Base-by-base conservation (phyloP, 2,888 invertebrate species). In the Himalopsyche japonica region DNA sequence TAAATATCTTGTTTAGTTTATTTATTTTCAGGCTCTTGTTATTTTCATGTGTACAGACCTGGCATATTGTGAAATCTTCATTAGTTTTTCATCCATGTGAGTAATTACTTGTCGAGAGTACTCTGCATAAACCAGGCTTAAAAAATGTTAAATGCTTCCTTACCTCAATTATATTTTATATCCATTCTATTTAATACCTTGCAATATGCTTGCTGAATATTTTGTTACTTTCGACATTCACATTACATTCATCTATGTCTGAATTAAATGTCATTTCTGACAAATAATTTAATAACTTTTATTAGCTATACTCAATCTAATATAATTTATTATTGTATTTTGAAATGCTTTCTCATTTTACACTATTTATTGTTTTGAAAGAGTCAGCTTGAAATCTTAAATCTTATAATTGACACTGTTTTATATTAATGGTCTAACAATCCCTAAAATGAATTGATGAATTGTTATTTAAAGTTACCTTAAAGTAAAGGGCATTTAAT, bases 1-100 rank as follows among this genome's bases (percentile, higher is more conserved):
- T 86, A 84, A 57, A 24, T 24, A 57, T 24, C 20, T 20, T 77
- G 27, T 24, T 80, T 80, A 47, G 47, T 79, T 43, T 20, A 32
- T 27, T 79, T 79, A 43, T 79, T 79, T 43, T 79, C 20, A n/a
- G 24, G 18, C 24, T 8, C 8, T 57, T 80, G 32, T 49, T n/a
- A 20, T 20, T 49, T 20, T 20, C 18, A 1, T 4, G 20, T 10
- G 5, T 49, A 49, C 20, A 10, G n/a, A 10, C 57, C 24, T 57
- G 24, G 24, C 7, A 57, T 57, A 57, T 24, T 57, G 10, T 57
- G 4, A 49, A 57, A 57, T 7, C 24, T 57, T 24, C 57, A 57
- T 57, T 57, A n/a, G 18, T 57, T 49, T n/a, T n/a, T 49, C 18
- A 37, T 37, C 10, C 37, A 8, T 37, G 37, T 37, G 37, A 37